Percentiles rank a stretch among this genome's conserved stretches.
Conservation (phyloP, 2,888 invertebrate species). For the Cryptus armator region DNA sequence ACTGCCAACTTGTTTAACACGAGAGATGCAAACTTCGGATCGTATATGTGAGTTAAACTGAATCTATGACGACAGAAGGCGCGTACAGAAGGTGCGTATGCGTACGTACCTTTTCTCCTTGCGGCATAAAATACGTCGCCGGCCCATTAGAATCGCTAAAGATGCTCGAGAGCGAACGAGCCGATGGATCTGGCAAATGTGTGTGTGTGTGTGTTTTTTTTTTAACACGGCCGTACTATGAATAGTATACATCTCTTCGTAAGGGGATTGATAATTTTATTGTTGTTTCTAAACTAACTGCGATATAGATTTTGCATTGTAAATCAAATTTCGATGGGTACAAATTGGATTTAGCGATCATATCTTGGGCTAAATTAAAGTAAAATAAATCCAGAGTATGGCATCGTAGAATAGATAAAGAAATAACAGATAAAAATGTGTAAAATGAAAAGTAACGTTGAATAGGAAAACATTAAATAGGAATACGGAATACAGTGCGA, state of each 20-base stretch:
- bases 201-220: no score
- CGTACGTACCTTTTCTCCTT: neutral
- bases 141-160: constrained; percentile 36
- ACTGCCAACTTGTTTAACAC: constrained; percentile 50
- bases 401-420: no score
- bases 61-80: constrained; percentile 51
- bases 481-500: no score
- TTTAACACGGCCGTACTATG: neutral
- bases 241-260: neutral
- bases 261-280: neutral
- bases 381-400: no score
- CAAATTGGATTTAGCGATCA: neutral
- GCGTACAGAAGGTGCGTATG: constrained; percentile 14
- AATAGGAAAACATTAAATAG: no score
- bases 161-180: constrained; percentile 24
- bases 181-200: neutral
- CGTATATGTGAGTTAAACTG: constrained; percentile 42
- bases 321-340: neutral
- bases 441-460: no score
- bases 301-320: neutral
- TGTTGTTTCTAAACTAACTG: neutral
- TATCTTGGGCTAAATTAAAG: no score
- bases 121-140: constrained; percentile 28
- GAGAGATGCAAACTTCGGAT: constrained; percentile 37
- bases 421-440: no score